These are phyloP conservation scores for Clivina fossor DNA, from an alignment of 2,888 invertebrate species.

Conservation along the genomic window DNA sequence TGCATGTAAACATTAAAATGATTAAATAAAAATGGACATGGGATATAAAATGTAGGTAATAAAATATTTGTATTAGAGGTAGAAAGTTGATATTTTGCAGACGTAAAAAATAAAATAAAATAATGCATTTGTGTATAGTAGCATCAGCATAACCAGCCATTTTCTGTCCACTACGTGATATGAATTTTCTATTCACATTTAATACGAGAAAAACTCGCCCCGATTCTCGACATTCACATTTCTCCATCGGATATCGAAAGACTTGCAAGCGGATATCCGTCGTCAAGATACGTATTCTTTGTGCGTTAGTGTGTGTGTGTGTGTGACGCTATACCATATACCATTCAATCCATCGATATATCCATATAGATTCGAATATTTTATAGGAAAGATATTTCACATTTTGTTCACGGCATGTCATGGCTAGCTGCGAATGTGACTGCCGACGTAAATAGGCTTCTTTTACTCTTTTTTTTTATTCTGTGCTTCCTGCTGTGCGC, in stretches of 20 bases:
- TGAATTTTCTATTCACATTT: slow-evolving; percentile 25
- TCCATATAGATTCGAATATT: slow-evolving; percentile 26
- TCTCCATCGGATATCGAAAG: slow-evolving; percentile 10
- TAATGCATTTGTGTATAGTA: too few relatives aligned
- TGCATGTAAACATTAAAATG: too few relatives aligned
- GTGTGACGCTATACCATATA: neutral
- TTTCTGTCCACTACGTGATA: slow-evolving; percentile 18
- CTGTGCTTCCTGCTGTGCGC: too few relatives aligned
- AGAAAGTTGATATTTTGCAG: too few relatives aligned
- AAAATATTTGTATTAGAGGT: too few relatives aligned
- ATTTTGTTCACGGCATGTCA: slow-evolving; percentile 26
- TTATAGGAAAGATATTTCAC: slow-evolving; percentile 25
- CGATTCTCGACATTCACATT: neutral
- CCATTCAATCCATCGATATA: slow-evolving; percentile 29
- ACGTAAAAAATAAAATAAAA: too few relatives aligned
- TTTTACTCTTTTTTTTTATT: too few relatives aligned
- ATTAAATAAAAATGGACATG: too few relatives aligned
- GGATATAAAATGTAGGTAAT: too few relatives aligned
- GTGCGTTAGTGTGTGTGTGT: slow-evolving; percentile 3
- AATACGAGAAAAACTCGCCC: neutral
- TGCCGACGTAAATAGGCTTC: slow-evolving; percentile 16
- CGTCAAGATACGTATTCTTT: slow-evolving; percentile 16
- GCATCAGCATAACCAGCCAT: too few relatives aligned
- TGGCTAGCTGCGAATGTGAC: slow-evolving; percentile 17
- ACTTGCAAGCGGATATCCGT: slow-evolving; percentile 7